Percentiles rank a stretch among this genome's conserved stretches.
These are phyloP conservation scores for Anomalospiza imberbis DNA, from an alignment of 2,797 vertebrate species.

Conservation along the genomic window DNA sequence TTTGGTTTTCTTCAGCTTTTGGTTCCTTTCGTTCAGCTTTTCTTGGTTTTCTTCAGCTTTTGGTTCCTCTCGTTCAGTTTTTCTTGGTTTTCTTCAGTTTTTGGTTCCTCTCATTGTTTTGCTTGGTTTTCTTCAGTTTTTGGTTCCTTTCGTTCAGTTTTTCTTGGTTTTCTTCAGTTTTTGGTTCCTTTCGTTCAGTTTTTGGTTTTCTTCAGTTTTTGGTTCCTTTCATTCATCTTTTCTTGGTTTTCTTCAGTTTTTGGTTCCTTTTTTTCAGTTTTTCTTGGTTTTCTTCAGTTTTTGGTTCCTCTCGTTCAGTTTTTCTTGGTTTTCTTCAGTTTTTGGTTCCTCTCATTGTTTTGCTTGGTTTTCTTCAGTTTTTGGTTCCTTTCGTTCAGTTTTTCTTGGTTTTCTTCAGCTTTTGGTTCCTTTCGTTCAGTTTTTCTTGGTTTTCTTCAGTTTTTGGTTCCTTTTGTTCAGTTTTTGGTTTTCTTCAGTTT, in stretches of 20 bases:
- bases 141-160: background rate
- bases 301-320: background rate
- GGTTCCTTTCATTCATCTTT: background rate
- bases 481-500: fast-evolving
- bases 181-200: fast-evolving
- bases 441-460: too few species aligned
- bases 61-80: fast-evolving
- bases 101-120: too few species aligned
- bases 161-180: too few species aligned
- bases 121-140: background rate
- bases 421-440: background rate
- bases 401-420: background rate
- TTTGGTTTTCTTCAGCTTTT: background rate
- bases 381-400: fast-evolving
- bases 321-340: too few species aligned
- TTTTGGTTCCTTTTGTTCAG: background rate
- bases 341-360: too few species aligned
- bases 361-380: too few species aligned
- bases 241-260: background rate
- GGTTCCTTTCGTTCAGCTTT: background rate
- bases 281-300: background rate
- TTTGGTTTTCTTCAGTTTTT: background rate
- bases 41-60: background rate
- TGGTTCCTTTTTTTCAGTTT: fast-evolving
- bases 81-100: background rate